Conservation (phyloP, 2,797 vertebrate species). For the Enteromius anoplus region DNA sequence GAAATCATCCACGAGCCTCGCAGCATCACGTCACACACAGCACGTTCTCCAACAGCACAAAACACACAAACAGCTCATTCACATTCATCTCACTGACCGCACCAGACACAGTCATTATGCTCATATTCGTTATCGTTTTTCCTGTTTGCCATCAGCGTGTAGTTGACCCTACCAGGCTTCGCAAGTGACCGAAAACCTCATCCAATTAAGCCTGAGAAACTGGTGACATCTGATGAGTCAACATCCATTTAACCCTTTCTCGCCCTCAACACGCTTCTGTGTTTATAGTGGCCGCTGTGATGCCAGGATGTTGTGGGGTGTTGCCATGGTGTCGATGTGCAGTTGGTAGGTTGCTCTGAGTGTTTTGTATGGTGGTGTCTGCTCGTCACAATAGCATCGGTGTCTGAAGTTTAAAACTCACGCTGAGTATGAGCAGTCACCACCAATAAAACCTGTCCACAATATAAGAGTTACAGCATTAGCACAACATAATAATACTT, state of each 20-base stretch:
- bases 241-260: not conserved
- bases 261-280: not conserved
- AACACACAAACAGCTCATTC: not conserved
- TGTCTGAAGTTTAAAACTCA: not conserved
- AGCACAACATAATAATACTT: not conserved
- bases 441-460: not conserved
- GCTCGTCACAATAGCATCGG: not conserved
- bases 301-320: not conserved
- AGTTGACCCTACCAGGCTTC: not conserved
- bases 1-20: not conserved
- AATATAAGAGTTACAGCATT: not conserved
- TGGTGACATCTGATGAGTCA: not conserved
- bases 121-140: not conserved
- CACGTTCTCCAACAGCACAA: not conserved
- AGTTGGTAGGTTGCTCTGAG: not conserved
- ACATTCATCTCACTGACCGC: not conserved
- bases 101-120: slow-evolving; percentile 8
- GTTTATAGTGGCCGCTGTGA: not conserved
- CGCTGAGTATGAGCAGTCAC: not conserved
- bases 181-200: not conserved
- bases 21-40: not conserved
- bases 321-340: not conserved
- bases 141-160: slow-evolving; percentile 6
- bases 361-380: not conserved
- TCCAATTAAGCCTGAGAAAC: slow-evolving; percentile 23